Base-by-base conservation (phyloP, 2,888 invertebrate genomes). In the Merodon equestris region DNA sequence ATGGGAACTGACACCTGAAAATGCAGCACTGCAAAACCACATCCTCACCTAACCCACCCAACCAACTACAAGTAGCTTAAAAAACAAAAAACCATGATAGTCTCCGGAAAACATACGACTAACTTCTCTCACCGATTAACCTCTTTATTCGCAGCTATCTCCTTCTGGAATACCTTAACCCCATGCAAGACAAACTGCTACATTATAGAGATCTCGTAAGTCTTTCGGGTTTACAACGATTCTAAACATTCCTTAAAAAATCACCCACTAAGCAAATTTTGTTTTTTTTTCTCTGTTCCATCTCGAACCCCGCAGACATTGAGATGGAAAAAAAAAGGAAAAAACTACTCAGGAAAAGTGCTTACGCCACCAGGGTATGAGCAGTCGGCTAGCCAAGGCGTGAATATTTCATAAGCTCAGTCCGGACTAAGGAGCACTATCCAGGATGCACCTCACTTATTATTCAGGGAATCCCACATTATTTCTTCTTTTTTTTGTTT, bases 371-470 rank as follows among this genome's bases (percentile, higher is more conserved):
- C 40, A 36, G 14, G 2, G 40, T 56, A 51, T 48, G 50, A 70
- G 57, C 53, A 57, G 44, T 74, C 60, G 74, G 74, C 64, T 70
- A 70, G 79, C 74, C 74, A 64, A 38, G 40, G 40, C 44, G 74
- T 79, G 68, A 79, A 79, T 79, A 70, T 79, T 79, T 79, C 70
- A 79, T 74, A 79, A 74, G 74, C 60, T 70, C 54, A 48, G 54
- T 10, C 58, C 66, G 47, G n/a, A 66, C 63, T 58, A 58, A 54
- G 27, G 54, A 70, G 36, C 9, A 9, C 13, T 12, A 51, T n/a
- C 51, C 42, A 56, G 51, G 64, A 57, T 64, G 74, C 67, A 68
- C 56, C 63, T 58, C 57, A 73, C 67, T 73, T 61, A 61, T 47
- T 77, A 77, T 77, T 77, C 73, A 45, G 51, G 63, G 58, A 64